Percentiles rank a stretch among this genome's conserved stretches.
These are phyloP conservation scores for Blennius ocellaris DNA, from an alignment of 2,113 vertebrate genomes.

Conservation along the genomic window DNA sequence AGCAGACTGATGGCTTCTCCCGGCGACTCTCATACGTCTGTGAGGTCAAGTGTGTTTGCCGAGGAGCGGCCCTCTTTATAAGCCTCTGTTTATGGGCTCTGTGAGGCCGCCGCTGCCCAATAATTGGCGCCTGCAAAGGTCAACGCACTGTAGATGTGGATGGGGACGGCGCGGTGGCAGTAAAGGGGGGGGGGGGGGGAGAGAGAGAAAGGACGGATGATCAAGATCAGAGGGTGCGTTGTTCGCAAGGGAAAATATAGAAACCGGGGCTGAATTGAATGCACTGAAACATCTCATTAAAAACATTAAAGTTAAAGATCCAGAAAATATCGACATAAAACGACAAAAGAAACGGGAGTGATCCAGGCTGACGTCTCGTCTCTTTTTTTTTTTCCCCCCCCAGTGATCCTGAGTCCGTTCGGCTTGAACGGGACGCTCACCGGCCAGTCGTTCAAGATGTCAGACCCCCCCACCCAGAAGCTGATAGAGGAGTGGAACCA, in stretches of 20 bases:
- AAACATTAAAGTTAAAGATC: too few species aligned
- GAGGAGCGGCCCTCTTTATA: conserved; percentile 64
- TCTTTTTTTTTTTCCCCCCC: neutral
- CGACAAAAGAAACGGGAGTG: neutral
- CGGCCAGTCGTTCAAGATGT: conserved; percentile 98
- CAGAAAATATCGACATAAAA: neutral
- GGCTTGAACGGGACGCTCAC: conserved; percentile 97
- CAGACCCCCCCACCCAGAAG: conserved; percentile 96
- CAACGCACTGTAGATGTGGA: conserved; percentile 35
- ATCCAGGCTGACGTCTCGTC: conserved; percentile 1
- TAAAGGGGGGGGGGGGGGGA: conserved; percentile 13
- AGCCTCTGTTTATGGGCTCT: conserved; percentile 74
- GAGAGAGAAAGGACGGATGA: neutral
- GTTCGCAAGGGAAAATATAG: neutral
- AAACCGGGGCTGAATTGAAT: neutral
- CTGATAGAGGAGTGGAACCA: conserved; percentile 99
- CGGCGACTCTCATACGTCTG: conserved; percentile 48
- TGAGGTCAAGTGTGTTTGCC: conserved; percentile 63
- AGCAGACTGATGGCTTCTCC: conserved; percentile 56
- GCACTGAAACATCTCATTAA: neutral
- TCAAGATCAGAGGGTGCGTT: neutral
- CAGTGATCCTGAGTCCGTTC: conserved; percentile 98
- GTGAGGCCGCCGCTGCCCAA: conserved; percentile 66
- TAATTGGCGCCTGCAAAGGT: conserved; percentile 74
- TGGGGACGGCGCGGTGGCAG: conserved; percentile 25